A percentile compares a stretch with the other conserved stretches of the same genome.
These are phyloP conservation scores for Tethea ocularis DNA, from an alignment of 2,888 invertebrate genomes.

Conservation along the genomic window DNA sequence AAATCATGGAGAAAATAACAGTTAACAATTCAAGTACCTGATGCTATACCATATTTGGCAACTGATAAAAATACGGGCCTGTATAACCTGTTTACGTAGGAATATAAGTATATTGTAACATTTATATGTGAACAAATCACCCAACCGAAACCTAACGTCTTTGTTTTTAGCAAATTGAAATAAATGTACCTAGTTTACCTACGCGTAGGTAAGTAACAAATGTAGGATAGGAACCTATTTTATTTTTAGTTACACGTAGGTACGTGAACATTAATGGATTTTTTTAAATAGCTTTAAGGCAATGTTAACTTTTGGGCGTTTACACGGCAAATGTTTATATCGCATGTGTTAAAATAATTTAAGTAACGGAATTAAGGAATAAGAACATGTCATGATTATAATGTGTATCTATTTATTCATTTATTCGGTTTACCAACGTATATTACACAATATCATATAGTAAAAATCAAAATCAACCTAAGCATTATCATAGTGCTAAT, in stretches of 20 bases:
- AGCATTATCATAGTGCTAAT: no score
- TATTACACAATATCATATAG: no score
- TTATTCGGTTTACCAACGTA: no score
- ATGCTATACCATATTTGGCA: neutral
- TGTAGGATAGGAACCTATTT: neutral
- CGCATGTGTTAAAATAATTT: neutral
- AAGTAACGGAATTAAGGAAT: no score
- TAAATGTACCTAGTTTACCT: conserved; percentile 19
- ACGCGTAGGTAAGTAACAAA: no score
- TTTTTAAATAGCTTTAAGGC: neutral
- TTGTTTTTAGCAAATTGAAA: conserved; percentile 46
- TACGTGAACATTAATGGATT: neutral
- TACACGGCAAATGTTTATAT: neutral
- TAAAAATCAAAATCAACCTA: no score
- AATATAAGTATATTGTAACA: neutral
- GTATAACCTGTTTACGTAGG: neutral
- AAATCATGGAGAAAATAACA: no score
- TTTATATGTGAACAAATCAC: conserved; percentile 27
- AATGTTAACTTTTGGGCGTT: neutral
- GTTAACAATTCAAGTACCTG: neutral
- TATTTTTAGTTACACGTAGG: neutral
- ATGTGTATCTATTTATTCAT: no score
- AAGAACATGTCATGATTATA: no score
- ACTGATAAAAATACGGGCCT: neutral
- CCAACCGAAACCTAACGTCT: conserved; percentile 53